Base-by-base conservation (phyloP, 2,888 invertebrate species). In the Drosophila setosimentum region DNA sequence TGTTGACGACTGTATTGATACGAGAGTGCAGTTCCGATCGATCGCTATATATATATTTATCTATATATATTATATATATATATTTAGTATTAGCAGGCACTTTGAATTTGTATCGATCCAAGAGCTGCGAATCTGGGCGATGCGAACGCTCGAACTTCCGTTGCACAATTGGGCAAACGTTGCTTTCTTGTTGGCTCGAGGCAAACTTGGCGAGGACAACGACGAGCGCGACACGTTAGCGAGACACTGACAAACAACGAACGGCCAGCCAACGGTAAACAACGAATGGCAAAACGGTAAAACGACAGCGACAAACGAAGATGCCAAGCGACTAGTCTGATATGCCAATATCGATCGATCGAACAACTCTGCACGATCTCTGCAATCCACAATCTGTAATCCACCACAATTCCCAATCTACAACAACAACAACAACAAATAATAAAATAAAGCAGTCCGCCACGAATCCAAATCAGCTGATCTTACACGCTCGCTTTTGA, bases 61-160 rank as follows among this genome's bases (percentile, higher is more conserved):
- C 4, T 37, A 32, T 13, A 50, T 29, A 18, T 21, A 37, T 30
- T 35, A 16, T 55, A 8, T 42, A 33, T 30, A 24, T 24, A 16
- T 24, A 18, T 27, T 27, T 49, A 5, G 49, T 49, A 49, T 49
- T 18, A 27, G 49, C 18, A 27, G 49, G 49, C 21, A 45, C 21
- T 45, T 45, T 55, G 18, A 35, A 18, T 54, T 11, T 54, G 11
- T 54, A 72, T 62, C 61, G 71, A 77, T 66, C 62, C 57, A 10
- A 59, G 64, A 70, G 63, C 63, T 70, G 62, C 83, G 86, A 74
- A 37, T 57, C 27, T 27, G 37, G n/a, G 64, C 70, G 76, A 68
- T 71, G 73, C 69, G 84, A 79, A 79, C 89, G 76, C 87, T 79
- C 74, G 89, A 87, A 79, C 89, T 84, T 81, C 84, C 89, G 87